Evolutionary conservation across 1,140 invertebrate genomes (phyloP).

Genomic region (Papilio xuthus): DNA sequence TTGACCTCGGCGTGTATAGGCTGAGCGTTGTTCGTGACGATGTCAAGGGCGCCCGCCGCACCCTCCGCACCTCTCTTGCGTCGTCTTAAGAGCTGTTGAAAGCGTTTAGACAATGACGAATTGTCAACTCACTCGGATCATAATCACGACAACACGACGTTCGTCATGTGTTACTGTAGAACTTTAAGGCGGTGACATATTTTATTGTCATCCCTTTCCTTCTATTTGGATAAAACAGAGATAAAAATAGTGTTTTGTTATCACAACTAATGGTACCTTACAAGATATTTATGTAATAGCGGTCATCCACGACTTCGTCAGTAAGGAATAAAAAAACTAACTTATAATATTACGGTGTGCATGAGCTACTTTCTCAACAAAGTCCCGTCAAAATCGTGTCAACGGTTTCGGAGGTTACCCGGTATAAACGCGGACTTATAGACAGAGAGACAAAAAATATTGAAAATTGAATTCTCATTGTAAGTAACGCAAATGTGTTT

Average conservation of each 20-base stretch:
- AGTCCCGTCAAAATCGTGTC: too few species aligned
- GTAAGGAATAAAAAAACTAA: too few species aligned
- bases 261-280: not conserved
- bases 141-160: not conserved
- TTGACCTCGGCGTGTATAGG: slow-evolving; percentile 72
- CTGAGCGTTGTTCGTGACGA: slow-evolving; percentile 62
- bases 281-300: not conserved
- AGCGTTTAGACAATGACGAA: not conserved
- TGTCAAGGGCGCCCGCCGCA: slow-evolving; percentile 59
- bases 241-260: not conserved
- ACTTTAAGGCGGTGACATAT: too few species aligned
- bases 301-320: too few species aligned
- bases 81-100: slow-evolving; percentile 34
- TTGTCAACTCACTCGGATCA: not conserved
- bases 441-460: too few species aligned
- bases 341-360: too few species aligned
- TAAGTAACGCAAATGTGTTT: too few species aligned
- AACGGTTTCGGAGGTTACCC: too few species aligned
- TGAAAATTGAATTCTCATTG: too few species aligned
- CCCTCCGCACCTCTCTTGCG: slow-evolving; percentile 54
- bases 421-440: too few species aligned
- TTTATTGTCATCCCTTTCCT: too few species aligned
- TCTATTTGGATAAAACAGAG: not conserved
- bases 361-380: too few species aligned
- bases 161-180: not conserved